Evolutionary conservation across 2,888 invertebrate species (phyloP), one percentile per base, ranked within the genome.

Genomic region (Busseola fusca): DNA sequence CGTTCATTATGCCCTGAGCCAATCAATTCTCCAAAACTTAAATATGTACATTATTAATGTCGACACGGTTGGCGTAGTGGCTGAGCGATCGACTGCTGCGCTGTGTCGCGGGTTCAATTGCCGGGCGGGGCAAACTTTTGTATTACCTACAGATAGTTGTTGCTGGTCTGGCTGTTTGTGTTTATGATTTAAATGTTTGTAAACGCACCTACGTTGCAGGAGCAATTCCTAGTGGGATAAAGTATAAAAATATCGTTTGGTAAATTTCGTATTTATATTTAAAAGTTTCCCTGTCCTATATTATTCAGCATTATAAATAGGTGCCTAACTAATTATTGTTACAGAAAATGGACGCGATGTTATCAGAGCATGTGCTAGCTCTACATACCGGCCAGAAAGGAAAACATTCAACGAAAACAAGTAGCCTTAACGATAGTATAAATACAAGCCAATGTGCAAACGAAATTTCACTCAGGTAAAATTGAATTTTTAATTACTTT

Each of bases 321-420:
- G 16, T n/a, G n/a, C 48, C 48, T 10, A 27, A 5, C 4, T 45
- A 34, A 27, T 34, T 6, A 30, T 42, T 60, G 21, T 94, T 95
- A 82, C 87, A 97, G 97, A 96, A 97, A 92, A 93, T 97, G 86
- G 98, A 98, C 90, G 96, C 96, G 73, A 96, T 97, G 92, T 91
- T 98, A 78, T 98, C 98, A 0, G 97, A 97, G 86, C 98, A 99
- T 90, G 97, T 99, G 1, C 96, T 98, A 94, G 97, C 97, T 5
- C 91, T 98, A 74, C 98, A 98, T 89, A 96, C 96, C 0, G 96
- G 96, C 0, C 90, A 92, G 14, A 93, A 90, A 76, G 83, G 87
- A 57, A 92, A 89, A 72, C 82, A 78, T 21, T 62, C 86, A 1
- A 76, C 82, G 27, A 88, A 85, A 71, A 84, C 69, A 4, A 87